Base-by-base conservation (phyloP, 2,113 vertebrate species). In the Anhinga anhinga region DNA sequence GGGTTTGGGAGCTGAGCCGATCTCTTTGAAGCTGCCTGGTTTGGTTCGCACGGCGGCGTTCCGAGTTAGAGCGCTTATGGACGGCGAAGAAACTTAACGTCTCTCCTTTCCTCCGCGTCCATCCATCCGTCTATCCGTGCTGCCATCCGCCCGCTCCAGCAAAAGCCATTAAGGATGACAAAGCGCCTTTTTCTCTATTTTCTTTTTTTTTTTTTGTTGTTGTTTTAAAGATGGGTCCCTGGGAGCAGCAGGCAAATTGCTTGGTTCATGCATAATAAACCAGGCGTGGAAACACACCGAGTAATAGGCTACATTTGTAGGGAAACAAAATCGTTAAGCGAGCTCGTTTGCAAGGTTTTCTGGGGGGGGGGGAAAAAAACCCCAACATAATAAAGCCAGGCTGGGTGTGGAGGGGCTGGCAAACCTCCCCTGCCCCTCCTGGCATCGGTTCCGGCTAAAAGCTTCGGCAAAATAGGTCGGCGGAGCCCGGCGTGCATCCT, bases 201-300 rank as follows among this genome's bases (percentile, higher is more conserved):
- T 85, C 88, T 76, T 79, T 47, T 83, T 74, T 73, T 86, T 50
- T 50, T 58, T 53, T 56, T 56, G 22, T 38, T 82, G 69, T 71
- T 87, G 86, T 93, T 91, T 95, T 89, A 55, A 53, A 83, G 93
- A 96, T 94, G 93, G 79, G 93, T 95, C 96, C 95, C 94, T 50
- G 21, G 44, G 92, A 96, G 95, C 86, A 21, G 90, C 56, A 66
- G 69, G 95, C 87, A 95, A 94, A 95, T 93, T 85, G 82, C 95
- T 70, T 59, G 78, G 67, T 83, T 97, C 86, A 69, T 94, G 96
- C 94, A 92, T 96, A 97, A 96, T 91, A 95, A 93, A 90, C 92
- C 86, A 93, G 94, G 97, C 79, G 14, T 91, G 94, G 74, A 91
- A 82, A 88, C 70, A 38, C 15, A 17, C 47, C 13, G 10, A 36